Conservation (phyloP, 2,888 invertebrate genomes). For the Dorcus parallelipipedus region DNA sequence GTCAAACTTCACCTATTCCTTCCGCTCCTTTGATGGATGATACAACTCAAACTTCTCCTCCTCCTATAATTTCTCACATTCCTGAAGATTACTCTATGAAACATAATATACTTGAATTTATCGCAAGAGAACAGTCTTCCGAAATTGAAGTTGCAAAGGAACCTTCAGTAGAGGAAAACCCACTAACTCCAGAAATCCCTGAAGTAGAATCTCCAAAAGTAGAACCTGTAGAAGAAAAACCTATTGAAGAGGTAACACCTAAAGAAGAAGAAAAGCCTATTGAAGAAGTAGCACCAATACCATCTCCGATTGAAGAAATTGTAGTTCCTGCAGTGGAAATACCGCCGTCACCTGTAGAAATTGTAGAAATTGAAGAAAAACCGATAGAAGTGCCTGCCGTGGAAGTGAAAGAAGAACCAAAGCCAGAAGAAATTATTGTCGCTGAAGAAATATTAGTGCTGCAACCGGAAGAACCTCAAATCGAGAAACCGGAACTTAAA, state of each 20-base stretch:
- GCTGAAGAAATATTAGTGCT: background rate
- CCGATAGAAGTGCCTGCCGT: background rate
- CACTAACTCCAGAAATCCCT: background rate
- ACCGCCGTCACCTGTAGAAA: background rate
- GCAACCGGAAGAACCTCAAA: background rate
- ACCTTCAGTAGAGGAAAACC: background rate
- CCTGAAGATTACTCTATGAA: no score
- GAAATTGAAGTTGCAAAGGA: background rate
- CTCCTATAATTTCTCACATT: background rate
- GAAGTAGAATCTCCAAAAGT: background rate
- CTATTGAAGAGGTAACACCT: background rate
- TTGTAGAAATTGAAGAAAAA: background rate
- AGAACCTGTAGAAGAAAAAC: constrained; percentile 11
- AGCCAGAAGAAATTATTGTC: background rate
- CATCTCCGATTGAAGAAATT: background rate
- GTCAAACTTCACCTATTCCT: constrained; percentile 55
- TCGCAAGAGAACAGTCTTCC: background rate
- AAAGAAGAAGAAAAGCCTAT: constrained; percentile 3
- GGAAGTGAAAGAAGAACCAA: background rate
- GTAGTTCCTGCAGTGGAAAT: background rate
- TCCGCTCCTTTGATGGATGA: constrained; percentile 29
- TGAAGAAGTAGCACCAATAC: background rate
- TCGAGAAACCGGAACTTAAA: background rate
- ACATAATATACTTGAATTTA: no score
- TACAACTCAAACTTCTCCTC: constrained; percentile 28